phyloP scores from a whole-genome alignment of 2,888 invertebrate species.

The Watsonalla binaria region DNA sequence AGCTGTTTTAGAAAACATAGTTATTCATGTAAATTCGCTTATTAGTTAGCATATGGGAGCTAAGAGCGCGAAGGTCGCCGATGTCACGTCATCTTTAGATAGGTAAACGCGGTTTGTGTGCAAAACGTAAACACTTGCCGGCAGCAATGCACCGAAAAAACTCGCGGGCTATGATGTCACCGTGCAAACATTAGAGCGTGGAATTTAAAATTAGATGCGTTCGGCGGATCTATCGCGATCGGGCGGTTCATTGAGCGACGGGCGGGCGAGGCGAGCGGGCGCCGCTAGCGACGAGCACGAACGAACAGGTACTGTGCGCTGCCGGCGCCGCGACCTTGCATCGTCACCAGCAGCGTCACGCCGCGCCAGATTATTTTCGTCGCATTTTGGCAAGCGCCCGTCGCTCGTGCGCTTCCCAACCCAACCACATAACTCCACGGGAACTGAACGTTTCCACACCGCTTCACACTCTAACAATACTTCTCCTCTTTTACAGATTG shows the following conservation, averaged over 20 bases:
- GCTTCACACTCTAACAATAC: slow-evolving; percentile 15
- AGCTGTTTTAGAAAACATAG: slow-evolving; percentile 1
- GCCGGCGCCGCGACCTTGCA: slow-evolving; percentile 61
- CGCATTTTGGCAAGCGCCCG: slow-evolving; percentile 67
- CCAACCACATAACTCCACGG: slow-evolving; percentile 37
- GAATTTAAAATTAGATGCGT: slow-evolving; percentile 70
- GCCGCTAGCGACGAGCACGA: slow-evolving; percentile 59
- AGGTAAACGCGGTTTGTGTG: slow-evolving; percentile 48
- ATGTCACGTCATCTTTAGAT: slow-evolving; percentile 43
- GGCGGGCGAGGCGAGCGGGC: slow-evolving; percentile 69
- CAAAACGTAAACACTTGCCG: slow-evolving; percentile 68
- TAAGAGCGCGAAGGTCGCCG: slow-evolving; percentile 39
- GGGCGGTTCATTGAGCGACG: slow-evolving; percentile 74
- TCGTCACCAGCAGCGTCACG: slow-evolving; percentile 65
- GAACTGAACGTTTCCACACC: slow-evolving; percentile 33
- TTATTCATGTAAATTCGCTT: slow-evolving; percentile 2
- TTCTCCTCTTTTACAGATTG: slow-evolving; percentile 82
- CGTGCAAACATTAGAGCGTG: slow-evolving; percentile 67
- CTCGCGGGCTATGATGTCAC: slow-evolving; percentile 71
- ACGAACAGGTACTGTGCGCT: slow-evolving; percentile 55
- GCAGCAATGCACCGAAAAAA: slow-evolving; percentile 64
- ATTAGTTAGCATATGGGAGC: slow-evolving; percentile 23
- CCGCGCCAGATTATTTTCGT: slow-evolving; percentile 73
- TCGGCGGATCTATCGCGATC: slow-evolving; percentile 51
- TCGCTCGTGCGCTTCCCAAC: slow-evolving; percentile 40